Percentiles rank a stretch among this genome's conserved stretches.
phyloP scores from a whole-genome alignment of 1,140 invertebrate species.

The Solenopsis invicta region DNA sequence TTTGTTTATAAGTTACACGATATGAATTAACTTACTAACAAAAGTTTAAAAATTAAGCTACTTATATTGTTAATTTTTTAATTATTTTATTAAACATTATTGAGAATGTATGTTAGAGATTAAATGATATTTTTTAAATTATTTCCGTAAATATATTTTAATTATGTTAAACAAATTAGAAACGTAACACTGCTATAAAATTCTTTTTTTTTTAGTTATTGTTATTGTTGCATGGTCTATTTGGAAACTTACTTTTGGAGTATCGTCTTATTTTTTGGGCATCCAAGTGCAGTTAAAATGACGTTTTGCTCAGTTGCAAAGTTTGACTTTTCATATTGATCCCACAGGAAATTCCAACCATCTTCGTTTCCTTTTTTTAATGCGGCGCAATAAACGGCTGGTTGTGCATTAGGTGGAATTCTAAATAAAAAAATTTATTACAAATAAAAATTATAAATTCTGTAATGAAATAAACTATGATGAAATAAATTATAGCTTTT shows the following conservation, averaged over 20 bases:
- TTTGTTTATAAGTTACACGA: too few species aligned
- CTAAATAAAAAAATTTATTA: constrained; percentile 72
- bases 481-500: neutral
- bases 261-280: constrained; percentile 85
- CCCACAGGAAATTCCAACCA: constrained; percentile 88
- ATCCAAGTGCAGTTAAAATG: constrained; percentile 88
- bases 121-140: neutral
- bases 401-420: constrained; percentile 85
- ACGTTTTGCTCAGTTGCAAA: constrained; percentile 88
- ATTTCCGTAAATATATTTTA: neutral
- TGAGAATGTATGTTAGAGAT: neutral
- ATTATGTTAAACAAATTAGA: constrained; percentile 4
- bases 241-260: constrained; percentile 85
- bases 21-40: neutral
- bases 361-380: constrained; percentile 85
- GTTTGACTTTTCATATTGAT: constrained; percentile 86
- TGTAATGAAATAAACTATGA: neutral
- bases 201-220: neutral
- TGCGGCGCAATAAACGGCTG: constrained; percentile 88
- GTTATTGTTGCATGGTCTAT: neutral
- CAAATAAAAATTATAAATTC: neutral
- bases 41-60: neutral
- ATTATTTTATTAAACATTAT: neutral
- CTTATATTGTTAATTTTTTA: neutral
- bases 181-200: neutral